Conservation (phyloP, 2,888 invertebrate species). For the Nezara viridula region DNA sequence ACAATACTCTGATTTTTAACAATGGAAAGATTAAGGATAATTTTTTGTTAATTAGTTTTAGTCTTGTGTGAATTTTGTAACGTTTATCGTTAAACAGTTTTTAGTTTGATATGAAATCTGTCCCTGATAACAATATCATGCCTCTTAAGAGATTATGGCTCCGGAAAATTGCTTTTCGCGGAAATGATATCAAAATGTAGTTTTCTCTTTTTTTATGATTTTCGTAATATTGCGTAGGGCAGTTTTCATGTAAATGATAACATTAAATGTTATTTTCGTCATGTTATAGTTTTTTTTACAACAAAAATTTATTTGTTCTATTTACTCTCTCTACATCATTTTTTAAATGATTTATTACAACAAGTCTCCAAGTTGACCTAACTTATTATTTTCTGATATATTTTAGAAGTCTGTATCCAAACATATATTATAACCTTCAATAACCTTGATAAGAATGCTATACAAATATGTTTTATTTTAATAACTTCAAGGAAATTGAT, state of each 20-base stretch:
- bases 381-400: no score
- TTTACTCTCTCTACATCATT: no score
- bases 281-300: no score
- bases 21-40: not conserved
- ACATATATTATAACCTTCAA: no score
- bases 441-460: no score
- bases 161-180: slow-evolving; percentile 18
- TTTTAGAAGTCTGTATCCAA: no score
- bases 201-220: not conserved
- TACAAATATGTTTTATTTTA: no score
- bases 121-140: not conserved
- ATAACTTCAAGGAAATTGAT: no score
- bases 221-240: not conserved
- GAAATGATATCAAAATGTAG: not conserved
- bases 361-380: no score
- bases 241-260: not conserved
- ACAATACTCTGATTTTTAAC: not conserved
- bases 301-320: no score
- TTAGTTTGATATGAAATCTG: not conserved
- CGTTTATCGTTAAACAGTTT: not conserved
- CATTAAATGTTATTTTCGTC: no score
- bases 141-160: not conserved
- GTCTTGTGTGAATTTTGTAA: not conserved
- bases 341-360: no score
- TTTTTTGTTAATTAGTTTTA: not conserved